phyloP scores from a whole-genome alignment of 1,140 invertebrate species.

The Pseudobourletiella spinata region DNA sequence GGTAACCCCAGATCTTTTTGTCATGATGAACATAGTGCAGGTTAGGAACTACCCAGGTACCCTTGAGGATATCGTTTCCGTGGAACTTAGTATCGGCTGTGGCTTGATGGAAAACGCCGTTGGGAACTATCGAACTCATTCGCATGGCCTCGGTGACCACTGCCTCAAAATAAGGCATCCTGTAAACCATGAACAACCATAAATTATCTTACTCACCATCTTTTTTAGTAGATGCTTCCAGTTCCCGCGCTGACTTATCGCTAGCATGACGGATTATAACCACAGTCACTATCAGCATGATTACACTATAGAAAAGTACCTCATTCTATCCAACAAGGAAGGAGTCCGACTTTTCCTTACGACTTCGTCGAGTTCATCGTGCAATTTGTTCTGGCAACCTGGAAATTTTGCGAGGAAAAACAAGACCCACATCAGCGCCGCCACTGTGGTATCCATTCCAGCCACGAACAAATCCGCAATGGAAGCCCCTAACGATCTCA shows the following conservation, averaged over 20 bases:
- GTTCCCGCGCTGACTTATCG: too few relatives aligned
- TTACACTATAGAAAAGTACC: too few relatives aligned
- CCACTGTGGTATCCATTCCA: constrained; percentile 45
- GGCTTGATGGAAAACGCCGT: not conserved
- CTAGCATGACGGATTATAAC: too few relatives aligned
- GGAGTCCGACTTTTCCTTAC: constrained; percentile 39
- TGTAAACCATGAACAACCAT: not conserved
- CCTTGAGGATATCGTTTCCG: not conserved
- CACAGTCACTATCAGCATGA: too few relatives aligned
- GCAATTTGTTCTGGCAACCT: constrained; percentile 41
- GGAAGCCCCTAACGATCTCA: too few relatives aligned
- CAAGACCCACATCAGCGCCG: constrained; percentile 41
- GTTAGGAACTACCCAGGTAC: too few relatives aligned
- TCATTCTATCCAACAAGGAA: not conserved
- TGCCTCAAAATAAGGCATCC: constrained; percentile 21
- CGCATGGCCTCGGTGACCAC: constrained; percentile 7
- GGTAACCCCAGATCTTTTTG: too few relatives aligned
- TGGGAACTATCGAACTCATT: not conserved
- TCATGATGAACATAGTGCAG: too few relatives aligned
- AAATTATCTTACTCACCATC: too few relatives aligned
- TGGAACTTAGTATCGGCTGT: not conserved
- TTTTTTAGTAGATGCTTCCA: too few relatives aligned
- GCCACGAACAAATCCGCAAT: constrained; percentile 34
- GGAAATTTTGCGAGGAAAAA: constrained; percentile 41
- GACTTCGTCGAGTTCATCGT: constrained; percentile 41